Percentiles rank a stretch among this genome's conserved stretches.
Evolutionary conservation across 2,113 vertebrate species (phyloP).

Genomic region (Paedocypris sp.): DNA sequence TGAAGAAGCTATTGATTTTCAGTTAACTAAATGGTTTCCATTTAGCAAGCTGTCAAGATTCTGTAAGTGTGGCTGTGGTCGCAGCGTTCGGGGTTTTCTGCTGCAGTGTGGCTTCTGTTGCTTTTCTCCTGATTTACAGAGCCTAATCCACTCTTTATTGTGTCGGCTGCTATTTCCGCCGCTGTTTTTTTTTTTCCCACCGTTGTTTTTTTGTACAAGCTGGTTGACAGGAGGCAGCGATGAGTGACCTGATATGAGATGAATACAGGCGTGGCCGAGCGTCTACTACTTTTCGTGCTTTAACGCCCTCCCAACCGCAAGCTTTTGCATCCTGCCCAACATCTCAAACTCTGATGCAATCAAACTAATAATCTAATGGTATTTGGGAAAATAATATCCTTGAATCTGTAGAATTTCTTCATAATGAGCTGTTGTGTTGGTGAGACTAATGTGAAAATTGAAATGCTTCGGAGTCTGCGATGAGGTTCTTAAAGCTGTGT

Average conservation of each 20-base stretch:
- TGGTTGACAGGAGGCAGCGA: not conserved
- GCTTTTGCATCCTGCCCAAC: not conserved
- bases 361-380: no score
- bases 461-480: not conserved
- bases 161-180: constrained; percentile 10
- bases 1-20: constrained; percentile 33
- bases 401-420: no score
- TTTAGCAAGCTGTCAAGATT: constrained; percentile 29
- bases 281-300: not conserved
- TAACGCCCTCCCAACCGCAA: not conserved
- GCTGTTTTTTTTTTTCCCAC: not conserved
- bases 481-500: not conserved
- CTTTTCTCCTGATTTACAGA: constrained; percentile 1
- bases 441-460: not conserved
- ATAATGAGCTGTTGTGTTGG: not conserved
- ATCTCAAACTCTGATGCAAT: no score
- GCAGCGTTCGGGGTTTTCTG: constrained; percentile 17
- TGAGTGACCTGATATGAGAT: not conserved
- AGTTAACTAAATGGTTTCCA: constrained; percentile 35
- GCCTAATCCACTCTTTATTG: constrained; percentile 13
- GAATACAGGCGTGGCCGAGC: not conserved
- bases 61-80: constrained; percentile 2
- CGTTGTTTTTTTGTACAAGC: not conserved
- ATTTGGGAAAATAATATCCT: no score
- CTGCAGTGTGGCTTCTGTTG: constrained; percentile 23